phyloP scores from a whole-genome alignment of 2,113 vertebrate species.

The Elanus axillaris region DNA sequence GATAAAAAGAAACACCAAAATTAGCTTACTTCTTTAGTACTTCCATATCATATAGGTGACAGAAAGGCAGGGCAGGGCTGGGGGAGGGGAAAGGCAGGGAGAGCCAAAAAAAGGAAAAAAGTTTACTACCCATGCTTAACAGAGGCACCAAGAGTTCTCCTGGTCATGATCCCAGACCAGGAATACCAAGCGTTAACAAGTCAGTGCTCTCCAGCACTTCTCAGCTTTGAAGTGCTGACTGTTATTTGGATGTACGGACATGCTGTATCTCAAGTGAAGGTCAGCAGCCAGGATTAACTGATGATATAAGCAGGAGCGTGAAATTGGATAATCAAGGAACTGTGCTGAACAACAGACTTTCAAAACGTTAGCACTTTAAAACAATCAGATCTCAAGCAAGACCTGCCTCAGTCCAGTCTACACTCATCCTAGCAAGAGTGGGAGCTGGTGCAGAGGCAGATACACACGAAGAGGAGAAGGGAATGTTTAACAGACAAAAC shows the following conservation, averaged over 20 bases:
- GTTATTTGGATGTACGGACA: neutral
- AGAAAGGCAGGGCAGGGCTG: neutral
- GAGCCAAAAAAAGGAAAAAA: neutral
- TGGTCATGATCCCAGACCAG: neutral
- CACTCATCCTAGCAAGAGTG: neutral
- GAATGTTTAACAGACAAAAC: neutral
- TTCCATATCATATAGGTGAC: neutral
- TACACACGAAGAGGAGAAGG: neutral
- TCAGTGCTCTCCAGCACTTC: neutral
- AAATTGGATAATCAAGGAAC: slow-evolving; percentile 20
- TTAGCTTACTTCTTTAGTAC: neutral
- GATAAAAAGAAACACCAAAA: neutral
- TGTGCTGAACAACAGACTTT: neutral
- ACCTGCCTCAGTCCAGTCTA: neutral
- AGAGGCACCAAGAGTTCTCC: neutral
- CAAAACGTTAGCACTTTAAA: neutral
- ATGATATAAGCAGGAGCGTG: neutral
- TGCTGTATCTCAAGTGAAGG: slow-evolving; percentile 10
- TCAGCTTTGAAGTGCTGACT: neutral
- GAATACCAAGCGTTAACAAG: neutral
- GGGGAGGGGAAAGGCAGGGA: too few relatives aligned
- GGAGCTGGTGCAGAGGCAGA: neutral
- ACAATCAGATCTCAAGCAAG: neutral
- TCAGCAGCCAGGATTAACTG: slow-evolving; percentile 27
- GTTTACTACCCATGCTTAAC: neutral